Conservation (phyloP, 1,140 invertebrate species). For the Drosophila willistoni region DNA sequence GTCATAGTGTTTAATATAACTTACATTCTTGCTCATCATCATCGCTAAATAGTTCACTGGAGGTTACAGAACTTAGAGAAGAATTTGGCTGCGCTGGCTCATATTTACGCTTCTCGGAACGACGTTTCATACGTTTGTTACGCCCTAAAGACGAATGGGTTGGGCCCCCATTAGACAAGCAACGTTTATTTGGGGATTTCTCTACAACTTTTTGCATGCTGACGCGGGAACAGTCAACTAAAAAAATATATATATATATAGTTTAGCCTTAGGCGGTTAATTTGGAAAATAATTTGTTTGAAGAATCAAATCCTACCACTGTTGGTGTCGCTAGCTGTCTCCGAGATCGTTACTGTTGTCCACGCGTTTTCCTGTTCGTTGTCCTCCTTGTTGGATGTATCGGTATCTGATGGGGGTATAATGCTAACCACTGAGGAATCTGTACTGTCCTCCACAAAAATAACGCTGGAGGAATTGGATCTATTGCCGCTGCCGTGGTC, state of each 20-base stretch:
- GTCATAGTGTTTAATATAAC: neutral
- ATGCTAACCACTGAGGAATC: neutral
- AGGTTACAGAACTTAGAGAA: neutral
- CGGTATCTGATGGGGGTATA: conserved; percentile 5
- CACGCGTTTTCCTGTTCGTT: neutral
- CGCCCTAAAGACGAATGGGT: neutral
- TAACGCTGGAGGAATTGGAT: conserved; percentile 6
- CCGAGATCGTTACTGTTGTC: conserved; percentile 1
- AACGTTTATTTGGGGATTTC: conserved; percentile 1
- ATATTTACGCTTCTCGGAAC: conserved; percentile 1
- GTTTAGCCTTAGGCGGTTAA: too few species aligned
- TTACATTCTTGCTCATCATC: conserved; percentile 9
- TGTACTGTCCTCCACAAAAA: conserved; percentile 9
- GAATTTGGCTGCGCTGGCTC: neutral
- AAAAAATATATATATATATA: neutral
- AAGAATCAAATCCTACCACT: neutral
- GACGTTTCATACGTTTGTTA: conserved; percentile 4
- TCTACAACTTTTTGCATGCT: neutral
- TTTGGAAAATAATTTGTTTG: neutral
- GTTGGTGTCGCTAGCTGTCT: neutral
- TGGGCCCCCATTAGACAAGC: neutral
- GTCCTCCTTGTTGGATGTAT: neutral
- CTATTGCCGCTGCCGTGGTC: conserved; percentile 4
- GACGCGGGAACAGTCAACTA: neutral
- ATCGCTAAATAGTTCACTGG: neutral